Evolutionary conservation across 2,888 invertebrate genomes (phyloP).

Genomic region (Ornithoptera priamus): DNA sequence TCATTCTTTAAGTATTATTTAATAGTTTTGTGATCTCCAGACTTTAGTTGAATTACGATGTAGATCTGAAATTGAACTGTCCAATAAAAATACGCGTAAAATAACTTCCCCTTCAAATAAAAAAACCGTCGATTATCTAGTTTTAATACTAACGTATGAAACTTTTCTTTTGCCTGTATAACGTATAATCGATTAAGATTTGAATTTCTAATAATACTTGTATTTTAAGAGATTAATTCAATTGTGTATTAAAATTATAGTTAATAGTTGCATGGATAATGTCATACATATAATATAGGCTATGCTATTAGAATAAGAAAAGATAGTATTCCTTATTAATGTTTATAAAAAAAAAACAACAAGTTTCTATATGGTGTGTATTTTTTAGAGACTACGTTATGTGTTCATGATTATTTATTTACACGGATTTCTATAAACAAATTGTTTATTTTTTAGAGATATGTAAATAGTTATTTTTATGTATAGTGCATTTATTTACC

Average conservation of each 20-base stretch:
- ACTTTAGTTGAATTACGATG: conserved; percentile 50
- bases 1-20: conserved; percentile 20
- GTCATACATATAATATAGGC: conserved; percentile 35
- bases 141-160: conserved; percentile 2
- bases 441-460: conserved; percentile 47
- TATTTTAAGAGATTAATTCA: conserved; percentile 30
- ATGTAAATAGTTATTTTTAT: conserved; percentile 70
- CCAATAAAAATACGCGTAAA: neutral
- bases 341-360: conserved; percentile 43
- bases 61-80: conserved; percentile 19
- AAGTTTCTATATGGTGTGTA: conserved; percentile 45
- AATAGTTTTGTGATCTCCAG: conserved; percentile 72
- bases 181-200: conserved; percentile 7
- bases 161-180: neutral
- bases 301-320: conserved; percentile 54
- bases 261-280: conserved; percentile 21
- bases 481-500: conserved; percentile 74
- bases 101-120: neutral
- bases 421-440: conserved; percentile 48
- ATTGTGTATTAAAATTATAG: conserved; percentile 23
- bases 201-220: conserved; percentile 11
- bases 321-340: conserved; percentile 62
- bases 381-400: conserved; percentile 47
- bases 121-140: neutral
- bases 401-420: conserved; percentile 66